A percentile compares a stretch with the other conserved stretches of the same genome.
Conservation (phyloP, 2,888 invertebrate genomes). For the Agrotis puta region DNA sequence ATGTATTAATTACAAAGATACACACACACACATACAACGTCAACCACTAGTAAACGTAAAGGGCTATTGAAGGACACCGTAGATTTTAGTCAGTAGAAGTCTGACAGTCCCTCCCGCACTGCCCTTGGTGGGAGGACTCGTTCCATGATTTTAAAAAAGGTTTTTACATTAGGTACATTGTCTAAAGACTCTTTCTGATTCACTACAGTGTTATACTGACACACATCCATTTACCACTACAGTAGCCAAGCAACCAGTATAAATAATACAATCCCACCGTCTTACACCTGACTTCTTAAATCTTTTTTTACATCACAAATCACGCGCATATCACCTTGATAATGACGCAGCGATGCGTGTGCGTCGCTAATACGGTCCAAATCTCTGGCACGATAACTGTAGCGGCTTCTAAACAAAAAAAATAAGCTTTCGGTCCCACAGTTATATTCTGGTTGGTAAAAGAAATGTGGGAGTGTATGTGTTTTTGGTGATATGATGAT, state of each 20-base stretch:
- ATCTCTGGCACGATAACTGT: conserved; percentile 62
- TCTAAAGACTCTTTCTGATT: background rate
- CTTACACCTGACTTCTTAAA: conserved; percentile 49
- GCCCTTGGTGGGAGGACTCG: too few species aligned
- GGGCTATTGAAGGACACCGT: too few species aligned
- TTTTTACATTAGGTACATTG: too few species aligned
- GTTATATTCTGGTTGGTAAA: conserved; percentile 37
- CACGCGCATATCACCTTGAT: conserved; percentile 61
- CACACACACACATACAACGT: too few species aligned
- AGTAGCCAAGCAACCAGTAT: conserved; percentile 16
- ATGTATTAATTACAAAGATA: too few species aligned
- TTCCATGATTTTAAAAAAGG: too few species aligned
- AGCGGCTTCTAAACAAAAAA: conserved; percentile 60
- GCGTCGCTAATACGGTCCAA: conserved; percentile 61
- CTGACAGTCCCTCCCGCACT: too few species aligned
- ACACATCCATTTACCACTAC: background rate
- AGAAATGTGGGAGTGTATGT: conserved; percentile 51
- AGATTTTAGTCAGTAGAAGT: too few species aligned
- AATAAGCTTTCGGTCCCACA: conserved; percentile 41
- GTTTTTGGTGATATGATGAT: conserved; percentile 21
- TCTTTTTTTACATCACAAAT: conserved; percentile 55
- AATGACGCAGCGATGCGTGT: conserved; percentile 63
- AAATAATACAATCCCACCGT: conserved; percentile 29
- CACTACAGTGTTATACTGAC: background rate
- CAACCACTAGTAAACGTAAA: too few species aligned